phyloP scores from a whole-genome alignment of 1,140 invertebrate species.

The Bilobella aurantiaca region DNA sequence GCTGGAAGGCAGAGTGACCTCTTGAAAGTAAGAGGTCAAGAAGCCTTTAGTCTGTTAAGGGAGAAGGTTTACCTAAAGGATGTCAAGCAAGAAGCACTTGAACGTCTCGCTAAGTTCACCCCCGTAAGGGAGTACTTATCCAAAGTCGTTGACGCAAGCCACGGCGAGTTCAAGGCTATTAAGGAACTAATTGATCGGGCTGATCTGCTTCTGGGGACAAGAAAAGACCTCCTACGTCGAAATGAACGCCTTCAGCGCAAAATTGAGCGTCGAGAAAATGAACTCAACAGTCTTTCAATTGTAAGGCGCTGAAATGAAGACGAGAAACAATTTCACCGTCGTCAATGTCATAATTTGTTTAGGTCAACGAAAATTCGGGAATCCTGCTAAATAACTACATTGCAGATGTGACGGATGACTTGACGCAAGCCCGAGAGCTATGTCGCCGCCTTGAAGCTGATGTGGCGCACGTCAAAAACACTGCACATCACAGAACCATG shows the following conservation, averaged over 20 bases:
- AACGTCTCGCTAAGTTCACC: constrained; percentile 11
- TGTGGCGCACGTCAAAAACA: constrained; percentile 24
- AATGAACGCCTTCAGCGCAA: background rate
- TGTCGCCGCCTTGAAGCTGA: constrained; percentile 8
- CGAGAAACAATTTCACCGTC: no score
- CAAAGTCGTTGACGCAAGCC: constrained; percentile 6
- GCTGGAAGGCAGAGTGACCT: background rate
- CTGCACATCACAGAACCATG: constrained; percentile 26
- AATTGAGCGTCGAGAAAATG: background rate
- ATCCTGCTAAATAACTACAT: constrained; percentile 21
- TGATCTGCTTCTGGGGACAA: background rate
- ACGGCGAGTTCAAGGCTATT: constrained; percentile 20
- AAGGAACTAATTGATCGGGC: constrained; percentile 26
- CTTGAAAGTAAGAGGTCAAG: background rate
- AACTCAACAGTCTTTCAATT: background rate
- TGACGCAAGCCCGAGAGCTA: background rate
- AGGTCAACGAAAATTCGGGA: constrained; percentile 1
- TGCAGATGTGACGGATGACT: constrained; percentile 9
- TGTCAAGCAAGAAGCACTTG: background rate
- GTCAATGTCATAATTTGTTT: no score
- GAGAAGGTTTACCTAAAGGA: constrained; percentile 11
- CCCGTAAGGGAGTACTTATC: constrained; percentile 20
- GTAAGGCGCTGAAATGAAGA: no score
- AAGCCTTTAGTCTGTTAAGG: background rate
- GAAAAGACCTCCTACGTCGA: background rate